Base-by-base conservation (phyloP, 2,797 vertebrate species). In the Oryzias dopingdopingensis region DNA sequence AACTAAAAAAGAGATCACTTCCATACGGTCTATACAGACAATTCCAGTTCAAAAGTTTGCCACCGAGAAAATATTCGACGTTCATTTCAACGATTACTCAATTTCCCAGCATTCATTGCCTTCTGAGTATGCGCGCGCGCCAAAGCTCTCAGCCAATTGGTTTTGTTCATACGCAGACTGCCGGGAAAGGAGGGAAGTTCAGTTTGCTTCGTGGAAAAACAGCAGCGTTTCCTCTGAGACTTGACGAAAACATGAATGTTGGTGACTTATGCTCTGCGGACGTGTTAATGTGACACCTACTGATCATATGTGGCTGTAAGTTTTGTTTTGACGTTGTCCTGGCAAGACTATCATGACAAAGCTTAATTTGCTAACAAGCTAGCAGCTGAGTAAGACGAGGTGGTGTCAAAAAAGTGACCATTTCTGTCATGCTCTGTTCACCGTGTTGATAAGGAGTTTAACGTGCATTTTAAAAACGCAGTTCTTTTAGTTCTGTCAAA, bases 111-210 rank as follows among this genome's bases (percentile, higher is more conserved):
- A 68, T 0, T 52, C 79, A 55, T 1, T 29, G 59, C 41, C 0
- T 4, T 0, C 0, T 20, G 6, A 22, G 40, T 5, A 15, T 13
- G 3, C 0, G 6, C 0, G 3, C 15, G 5, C 17, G 12, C 10
- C 1, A 17, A 20, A 1, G 12, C 6, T 50, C n/a, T 64, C 29
- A 80, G 71, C 87, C 85, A 89, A 89, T 88, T 15, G 23, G 3
- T 26, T 62, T 53, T 42, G 3, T 52, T 14, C 20, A 40, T 49
- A 62, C 51, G 1, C 75, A 71, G 84, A 87, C 82, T 70, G 1
- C 45, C 2, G 0, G 13, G 2, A 29, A 43, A 80, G 65, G 83
- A 84, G 87, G 86, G 86, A 86, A 83, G 65, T 88, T 82, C 71
- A 60, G 78, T 81, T 81, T 42, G 41, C 37, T 13, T 29, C 16